Conservation (phyloP, 2,888 invertebrate genomes). For the Micoletzkya japonica region DNA sequence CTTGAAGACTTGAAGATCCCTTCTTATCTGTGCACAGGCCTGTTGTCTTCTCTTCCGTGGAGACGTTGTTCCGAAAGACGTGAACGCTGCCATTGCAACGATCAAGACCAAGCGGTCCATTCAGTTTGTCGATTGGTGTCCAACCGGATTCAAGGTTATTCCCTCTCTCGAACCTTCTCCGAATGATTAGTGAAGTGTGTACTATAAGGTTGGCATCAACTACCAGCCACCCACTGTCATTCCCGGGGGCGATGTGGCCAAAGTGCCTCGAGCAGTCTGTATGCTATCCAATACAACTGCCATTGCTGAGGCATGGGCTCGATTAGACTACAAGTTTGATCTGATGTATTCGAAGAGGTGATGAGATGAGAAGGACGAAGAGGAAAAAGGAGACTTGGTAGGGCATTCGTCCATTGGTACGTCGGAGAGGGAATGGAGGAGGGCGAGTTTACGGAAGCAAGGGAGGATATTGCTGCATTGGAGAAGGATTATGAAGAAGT, state of each 20-base stretch:
- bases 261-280: slow-evolving; percentile 23
- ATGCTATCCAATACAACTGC: slow-evolving; percentile 48
- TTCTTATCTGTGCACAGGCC: slow-evolving; percentile 49
- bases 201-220: slow-evolving; percentile 19
- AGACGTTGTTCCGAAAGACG: slow-evolving; percentile 59
- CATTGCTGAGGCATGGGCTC: slow-evolving; percentile 34
- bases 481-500: slow-evolving; percentile 50
- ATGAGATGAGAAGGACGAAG: background rate
- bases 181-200: background rate
- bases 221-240: slow-evolving; percentile 27
- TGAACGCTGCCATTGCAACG: slow-evolving; percentile 60
- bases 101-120: slow-evolving; percentile 62
- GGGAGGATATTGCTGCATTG: slow-evolving; percentile 55
- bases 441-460: slow-evolving; percentile 61
- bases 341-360: slow-evolving; percentile 24
- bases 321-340: slow-evolving; percentile 26
- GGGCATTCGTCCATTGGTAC: slow-evolving; percentile 69
- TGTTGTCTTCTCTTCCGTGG: slow-evolving; percentile 66
- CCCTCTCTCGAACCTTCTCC: background rate
- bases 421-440: slow-evolving; percentile 64
- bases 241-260: slow-evolving; percentile 24
- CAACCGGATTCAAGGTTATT: slow-evolving; percentile 60
- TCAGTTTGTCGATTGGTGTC: slow-evolving; percentile 62
- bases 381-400: background rate
- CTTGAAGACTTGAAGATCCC: background rate